phyloP scores from a whole-genome alignment of 2,888 invertebrate genomes.

The Drosophila lutescens region DNA sequence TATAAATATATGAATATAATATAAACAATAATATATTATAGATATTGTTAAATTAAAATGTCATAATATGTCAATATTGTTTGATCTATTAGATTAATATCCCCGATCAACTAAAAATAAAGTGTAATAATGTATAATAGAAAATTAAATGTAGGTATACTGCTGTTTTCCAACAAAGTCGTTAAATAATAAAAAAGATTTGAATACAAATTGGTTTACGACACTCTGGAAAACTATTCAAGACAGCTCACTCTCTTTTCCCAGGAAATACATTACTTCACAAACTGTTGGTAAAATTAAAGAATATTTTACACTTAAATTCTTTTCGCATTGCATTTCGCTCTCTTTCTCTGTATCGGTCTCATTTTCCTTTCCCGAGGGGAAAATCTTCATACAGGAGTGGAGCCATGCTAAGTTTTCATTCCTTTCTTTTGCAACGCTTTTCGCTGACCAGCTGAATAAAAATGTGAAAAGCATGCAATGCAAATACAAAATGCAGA shows the following conservation, averaged over 20 bases:
- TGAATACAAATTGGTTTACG: neutral
- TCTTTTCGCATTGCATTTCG: neutral
- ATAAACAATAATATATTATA: too few relatives aligned
- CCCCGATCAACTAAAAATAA: too few relatives aligned
- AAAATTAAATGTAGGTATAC: too few relatives aligned
- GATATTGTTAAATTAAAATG: too few relatives aligned
- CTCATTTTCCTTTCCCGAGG: neutral
- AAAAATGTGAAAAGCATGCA: constrained; percentile 49
- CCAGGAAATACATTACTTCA: neutral
- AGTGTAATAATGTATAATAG: too few relatives aligned
- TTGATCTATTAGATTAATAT: too few relatives aligned
- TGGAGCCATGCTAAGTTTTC: constrained; percentile 57
- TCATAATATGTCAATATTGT: too few relatives aligned
- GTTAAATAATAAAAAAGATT: neutral
- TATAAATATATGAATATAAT: too few relatives aligned
- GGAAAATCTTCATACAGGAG: constrained; percentile 9
- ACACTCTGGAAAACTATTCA: neutral
- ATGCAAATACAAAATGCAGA: constrained; percentile 63
- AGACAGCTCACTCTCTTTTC: neutral
- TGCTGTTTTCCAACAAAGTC: too few relatives aligned
- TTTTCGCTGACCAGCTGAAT: constrained; percentile 46
- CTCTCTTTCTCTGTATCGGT: neutral
- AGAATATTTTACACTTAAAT: constrained; percentile 2
- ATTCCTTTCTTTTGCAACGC: constrained; percentile 3
- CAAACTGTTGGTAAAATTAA: too few relatives aligned